These are phyloP conservation scores for Lasaia peninsularis DNA, from an alignment of 1,140 invertebrate species.

Conservation along the genomic window DNA sequence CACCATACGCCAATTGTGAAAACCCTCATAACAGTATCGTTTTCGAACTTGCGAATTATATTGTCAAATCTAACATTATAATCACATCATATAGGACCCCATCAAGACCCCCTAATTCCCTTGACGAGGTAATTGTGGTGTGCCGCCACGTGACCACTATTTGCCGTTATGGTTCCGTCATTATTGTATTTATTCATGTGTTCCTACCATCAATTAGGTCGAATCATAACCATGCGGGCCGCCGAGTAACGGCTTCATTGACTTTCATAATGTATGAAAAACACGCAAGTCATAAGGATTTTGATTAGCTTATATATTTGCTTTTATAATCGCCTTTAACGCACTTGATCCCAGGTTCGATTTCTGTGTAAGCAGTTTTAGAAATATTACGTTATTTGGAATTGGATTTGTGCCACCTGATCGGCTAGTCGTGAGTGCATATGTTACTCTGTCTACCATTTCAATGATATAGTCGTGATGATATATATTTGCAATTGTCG, in stretches of 20 bases:
- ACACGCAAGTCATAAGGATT: conserved; percentile 22
- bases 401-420: no score
- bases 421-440: no score
- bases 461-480: no score
- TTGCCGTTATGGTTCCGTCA: conserved; percentile 53
- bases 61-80: conserved; percentile 39
- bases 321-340: no score
- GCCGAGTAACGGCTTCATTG: conserved; percentile 50
- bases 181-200: conserved; percentile 45
- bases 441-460: no score
- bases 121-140: conserved; percentile 57
- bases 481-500: no score
- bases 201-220: conserved; percentile 54
- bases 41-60: conserved; percentile 11
- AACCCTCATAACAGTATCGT: conserved; percentile 10
- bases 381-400: no score
- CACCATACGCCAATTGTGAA: not conserved
- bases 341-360: no score
- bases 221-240: conserved; percentile 62
- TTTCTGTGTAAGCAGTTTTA: no score
- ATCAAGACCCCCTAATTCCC: conserved; percentile 46
- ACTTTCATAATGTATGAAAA: conserved; percentile 21
- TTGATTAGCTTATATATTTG: not conserved
- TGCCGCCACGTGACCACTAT: conserved; percentile 70
- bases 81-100: conserved; percentile 58